Base-by-base conservation (phyloP, 2,888 invertebrate genomes). In the Lepidocyrtinus sp. region DNA sequence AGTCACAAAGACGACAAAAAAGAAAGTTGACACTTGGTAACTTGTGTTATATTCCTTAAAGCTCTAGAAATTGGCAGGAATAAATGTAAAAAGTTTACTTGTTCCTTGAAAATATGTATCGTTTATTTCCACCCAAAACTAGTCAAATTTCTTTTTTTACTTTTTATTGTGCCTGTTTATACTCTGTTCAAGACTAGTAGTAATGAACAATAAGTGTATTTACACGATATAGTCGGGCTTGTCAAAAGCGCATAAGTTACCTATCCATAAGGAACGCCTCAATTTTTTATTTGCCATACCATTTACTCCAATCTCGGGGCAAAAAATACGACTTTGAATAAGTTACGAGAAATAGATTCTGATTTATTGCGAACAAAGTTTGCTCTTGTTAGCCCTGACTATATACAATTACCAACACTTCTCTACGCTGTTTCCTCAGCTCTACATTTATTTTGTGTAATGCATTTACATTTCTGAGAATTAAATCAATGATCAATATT, bases 261-360 rank as follows among this genome's bases (percentile, higher is more conserved):
- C 55, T n/a, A 55, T 55, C 55, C 17, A 3, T 12, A 17, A 55
- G 9, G 36, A 55, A 55, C 17, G 36, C 12, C 12, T 15, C 55
- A 12, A 5, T 55, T 55, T n/a, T 55, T n/a, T n/a, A n/a, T n/a
- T 15, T n/a, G 55, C 55, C 2, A 9, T 2, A 55, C 55, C 55
- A 55, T 55, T 55, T 55, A 55, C 17, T n/a, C 55, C 55, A 55
- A 55, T 55, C 55, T 12, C 55, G 9, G 55, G 5, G 55, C 55
- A 22, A 55, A 55, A 63, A 55, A 24, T 50, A 55, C 26, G 73
- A 63, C 63, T 65, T 69, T 75, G 75, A 75, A 69, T 75, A 70
- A 76, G 76, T 65, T 71, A 61, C 45, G 15, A 46, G 63, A 50
- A 55, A 55, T n/a, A 76, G 76, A 76, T 76, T 76, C 76, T 76